These are phyloP conservation scores for Oryctolagus cuniculus DNA, from an alignment of 2,113 vertebrate species.

Conservation along the genomic window DNA sequence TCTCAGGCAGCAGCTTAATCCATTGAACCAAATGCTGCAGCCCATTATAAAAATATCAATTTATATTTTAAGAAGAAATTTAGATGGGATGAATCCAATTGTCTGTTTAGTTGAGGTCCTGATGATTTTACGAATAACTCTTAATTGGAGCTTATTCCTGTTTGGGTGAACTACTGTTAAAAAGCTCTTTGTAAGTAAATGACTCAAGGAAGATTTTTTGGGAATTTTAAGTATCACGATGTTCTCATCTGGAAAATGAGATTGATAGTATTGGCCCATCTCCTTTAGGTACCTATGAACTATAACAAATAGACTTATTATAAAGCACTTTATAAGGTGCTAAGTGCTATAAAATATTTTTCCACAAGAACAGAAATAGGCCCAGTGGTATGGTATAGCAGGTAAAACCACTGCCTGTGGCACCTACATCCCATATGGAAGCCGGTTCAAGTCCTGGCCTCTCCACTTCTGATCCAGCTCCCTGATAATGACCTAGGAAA, in stretches of 20 bases:
- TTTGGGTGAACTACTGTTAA: neutral
- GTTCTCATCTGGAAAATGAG: slow-evolving; percentile 3
- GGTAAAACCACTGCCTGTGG: too few relatives aligned
- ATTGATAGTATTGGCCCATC: neutral
- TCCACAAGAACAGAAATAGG: neutral
- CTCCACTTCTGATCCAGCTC: too few relatives aligned
- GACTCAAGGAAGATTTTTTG: neutral
- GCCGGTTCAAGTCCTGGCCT: too few relatives aligned
- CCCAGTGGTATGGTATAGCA: too few relatives aligned
- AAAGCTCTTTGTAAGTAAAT: neutral
- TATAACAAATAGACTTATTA: neutral
- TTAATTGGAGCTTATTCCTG: neutral
- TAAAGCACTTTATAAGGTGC: slow-evolving; percentile 44
- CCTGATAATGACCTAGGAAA: too few relatives aligned
- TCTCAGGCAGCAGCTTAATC: too few relatives aligned
- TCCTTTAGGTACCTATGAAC: slow-evolving; percentile 7
- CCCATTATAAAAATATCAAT: neutral
- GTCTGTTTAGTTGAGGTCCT: neutral
- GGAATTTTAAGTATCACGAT: neutral
- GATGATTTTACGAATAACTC: neutral
- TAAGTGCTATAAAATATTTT: slow-evolving; percentile 33
- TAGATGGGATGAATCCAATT: neutral
- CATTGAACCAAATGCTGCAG: too few relatives aligned
- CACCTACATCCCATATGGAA: too few relatives aligned
- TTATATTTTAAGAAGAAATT: slow-evolving; percentile 33